Percentiles rank a stretch among this genome's conserved stretches.
These are phyloP conservation scores for Polyommatus icarus DNA, from an alignment of 2,888 invertebrate genomes.

Conservation along the genomic window DNA sequence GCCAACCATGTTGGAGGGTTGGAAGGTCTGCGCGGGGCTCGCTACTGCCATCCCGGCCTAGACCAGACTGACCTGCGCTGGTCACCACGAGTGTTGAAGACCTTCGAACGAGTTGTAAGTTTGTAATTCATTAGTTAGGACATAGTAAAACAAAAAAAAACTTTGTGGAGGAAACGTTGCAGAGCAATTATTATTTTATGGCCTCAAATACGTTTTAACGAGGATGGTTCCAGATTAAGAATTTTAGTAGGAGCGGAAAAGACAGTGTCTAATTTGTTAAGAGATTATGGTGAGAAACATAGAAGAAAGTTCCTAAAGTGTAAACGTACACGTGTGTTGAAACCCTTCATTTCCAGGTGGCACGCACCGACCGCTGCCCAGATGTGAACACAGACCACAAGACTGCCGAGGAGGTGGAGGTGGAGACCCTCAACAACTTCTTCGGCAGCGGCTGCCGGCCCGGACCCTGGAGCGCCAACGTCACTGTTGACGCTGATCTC, in stretches of 20 bases:
- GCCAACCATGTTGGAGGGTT: slow-evolving; percentile 68
- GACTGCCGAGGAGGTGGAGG: slow-evolving; percentile 81
- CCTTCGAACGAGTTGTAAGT: slow-evolving; percentile 78
- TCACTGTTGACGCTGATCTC: slow-evolving; percentile 71
- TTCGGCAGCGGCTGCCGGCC: slow-evolving; percentile 87
- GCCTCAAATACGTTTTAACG: background rate
- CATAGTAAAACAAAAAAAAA: background rate
- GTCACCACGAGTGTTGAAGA: slow-evolving; percentile 81
- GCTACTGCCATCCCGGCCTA: slow-evolving; percentile 85
- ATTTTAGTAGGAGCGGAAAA: background rate
- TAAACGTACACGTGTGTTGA: background rate
- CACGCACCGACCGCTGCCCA: slow-evolving; percentile 59
- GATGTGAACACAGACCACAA: slow-evolving; percentile 46
- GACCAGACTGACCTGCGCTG: slow-evolving; percentile 74
- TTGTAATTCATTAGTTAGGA: no score
- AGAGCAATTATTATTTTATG: no score
- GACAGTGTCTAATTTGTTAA: background rate
- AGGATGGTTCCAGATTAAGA: background rate
- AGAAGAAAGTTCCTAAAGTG: background rate
- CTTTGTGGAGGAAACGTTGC: background rate
- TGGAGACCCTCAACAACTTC: slow-evolving; percentile 80
- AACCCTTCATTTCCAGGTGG: slow-evolving; percentile 50
- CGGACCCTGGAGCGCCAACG: slow-evolving; percentile 83
- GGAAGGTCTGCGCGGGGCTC: slow-evolving; percentile 70
- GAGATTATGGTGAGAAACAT: background rate